A percentile compares a stretch with the other conserved stretches of the same genome.
Evolutionary conservation across 2,797 vertebrate species (phyloP).

Genomic region (Sebastes nivosus): DNA sequence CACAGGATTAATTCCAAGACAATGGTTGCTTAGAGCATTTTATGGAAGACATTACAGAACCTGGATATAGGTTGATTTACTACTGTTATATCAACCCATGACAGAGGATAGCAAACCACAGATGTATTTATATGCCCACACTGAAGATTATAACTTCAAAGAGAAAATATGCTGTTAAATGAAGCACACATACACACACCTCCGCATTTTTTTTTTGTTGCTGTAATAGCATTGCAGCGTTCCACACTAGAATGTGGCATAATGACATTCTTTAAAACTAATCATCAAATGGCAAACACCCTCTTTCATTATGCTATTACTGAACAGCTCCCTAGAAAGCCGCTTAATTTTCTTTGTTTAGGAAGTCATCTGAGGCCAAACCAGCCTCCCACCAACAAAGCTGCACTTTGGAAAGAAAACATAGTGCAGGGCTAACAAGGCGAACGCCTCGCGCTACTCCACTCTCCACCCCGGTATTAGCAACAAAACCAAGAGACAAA

Average conservation of each 20-base stretch:
- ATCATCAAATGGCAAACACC: conserved; percentile 26
- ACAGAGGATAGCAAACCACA: not conserved
- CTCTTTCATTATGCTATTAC: conserved; percentile 16
- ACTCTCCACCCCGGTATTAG: conserved; percentile 42
- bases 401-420: conserved; percentile 32
- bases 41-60: not conserved
- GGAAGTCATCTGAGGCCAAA: conserved; percentile 31
- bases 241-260: conserved; percentile 2
- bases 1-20: not conserved
- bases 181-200: conserved; percentile 6
- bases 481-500: conserved; percentile 58
- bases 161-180: conserved; percentile 27
- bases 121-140: conserved; percentile 15
- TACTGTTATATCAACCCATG: conserved; percentile 6
- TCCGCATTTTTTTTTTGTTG: not conserved
- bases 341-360: conserved; percentile 35
- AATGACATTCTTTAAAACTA: conserved; percentile 41
- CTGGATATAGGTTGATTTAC: not conserved
- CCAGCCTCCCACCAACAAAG: conserved; percentile 18
- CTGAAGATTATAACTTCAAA: conserved; percentile 23
- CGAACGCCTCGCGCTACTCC: conserved; percentile 26
- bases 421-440: conserved; percentile 23
- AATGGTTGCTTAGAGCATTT: not conserved
- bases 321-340: conserved; percentile 13
- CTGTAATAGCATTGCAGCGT: not conserved